These are phyloP conservation scores for Rhyacophila evoluta DNA, from an alignment of 2,888 invertebrate species.

Conservation along the genomic window DNA sequence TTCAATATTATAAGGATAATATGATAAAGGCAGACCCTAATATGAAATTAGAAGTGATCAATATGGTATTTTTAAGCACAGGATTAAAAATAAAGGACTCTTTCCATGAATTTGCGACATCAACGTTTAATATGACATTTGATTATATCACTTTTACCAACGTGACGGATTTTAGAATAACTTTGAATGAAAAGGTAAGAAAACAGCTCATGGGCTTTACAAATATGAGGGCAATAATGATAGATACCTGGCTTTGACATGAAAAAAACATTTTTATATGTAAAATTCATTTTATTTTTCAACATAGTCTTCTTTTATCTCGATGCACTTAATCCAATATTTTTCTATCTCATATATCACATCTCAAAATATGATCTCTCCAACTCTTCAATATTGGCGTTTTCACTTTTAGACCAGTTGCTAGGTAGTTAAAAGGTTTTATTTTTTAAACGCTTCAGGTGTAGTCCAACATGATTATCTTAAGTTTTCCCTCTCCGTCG, in stretches of 20 bases:
- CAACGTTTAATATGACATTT: conserved; percentile 40
- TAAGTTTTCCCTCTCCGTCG: no score
- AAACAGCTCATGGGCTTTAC: no score
- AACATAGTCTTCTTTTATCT: no score
- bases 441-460: no score
- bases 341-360: no score
- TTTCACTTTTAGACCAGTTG: no score
- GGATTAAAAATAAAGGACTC: conserved; percentile 55
- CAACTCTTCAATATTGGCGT: no score
- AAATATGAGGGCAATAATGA: neutral
- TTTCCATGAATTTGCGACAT: conserved; percentile 57
- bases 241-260: neutral
- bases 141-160: conserved; percentile 39
- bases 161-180: conserved; percentile 38
- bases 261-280: neutral
- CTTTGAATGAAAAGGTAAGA: conserved; percentile 63
- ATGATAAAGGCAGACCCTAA: conserved; percentile 60
- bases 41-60: conserved; percentile 61
- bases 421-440: no score
- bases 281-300: no score
- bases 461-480: no score
- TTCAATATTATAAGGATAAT: conserved; percentile 59
- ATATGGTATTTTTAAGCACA: conserved; percentile 60
- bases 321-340: no score
- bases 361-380: no score